Conservation (phyloP, 2,113 vertebrate species). For the Elephas maximus region DNA sequence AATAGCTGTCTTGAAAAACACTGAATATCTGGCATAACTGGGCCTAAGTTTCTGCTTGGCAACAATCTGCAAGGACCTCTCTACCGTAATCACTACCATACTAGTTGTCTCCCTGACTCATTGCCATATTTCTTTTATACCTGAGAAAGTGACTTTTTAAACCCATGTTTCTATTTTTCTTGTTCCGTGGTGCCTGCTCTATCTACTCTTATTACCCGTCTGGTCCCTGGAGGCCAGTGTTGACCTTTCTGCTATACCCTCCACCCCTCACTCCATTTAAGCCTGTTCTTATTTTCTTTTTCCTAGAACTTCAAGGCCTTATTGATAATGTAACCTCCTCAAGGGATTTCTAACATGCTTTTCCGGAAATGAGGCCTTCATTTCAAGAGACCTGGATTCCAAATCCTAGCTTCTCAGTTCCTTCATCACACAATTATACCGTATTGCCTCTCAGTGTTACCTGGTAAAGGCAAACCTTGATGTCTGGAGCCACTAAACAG, state of each 20-base stretch:
- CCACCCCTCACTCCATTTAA: neutral
- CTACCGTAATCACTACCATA: neutral
- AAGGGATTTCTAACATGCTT: constrained; percentile 16
- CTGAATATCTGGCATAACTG: neutral
- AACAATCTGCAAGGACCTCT: neutral
- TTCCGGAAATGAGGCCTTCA: constrained; percentile 2
- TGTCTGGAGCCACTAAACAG: neutral
- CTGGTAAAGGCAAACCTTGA: neutral
- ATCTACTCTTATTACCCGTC: neutral
- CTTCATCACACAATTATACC: neutral
- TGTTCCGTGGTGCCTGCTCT: neutral
- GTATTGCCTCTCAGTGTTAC: neutral
- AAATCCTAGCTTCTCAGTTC: constrained; percentile 1
- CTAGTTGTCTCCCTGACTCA: neutral
- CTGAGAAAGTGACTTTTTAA: constrained; percentile 43
- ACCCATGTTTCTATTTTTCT: neutral
- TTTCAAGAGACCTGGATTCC: neutral
- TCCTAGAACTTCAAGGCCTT: neutral
- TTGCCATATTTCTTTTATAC: neutral
- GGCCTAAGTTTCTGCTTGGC: constrained; percentile 35
- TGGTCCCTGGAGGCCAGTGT: neutral
- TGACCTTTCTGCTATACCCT: neutral
- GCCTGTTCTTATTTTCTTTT: neutral
- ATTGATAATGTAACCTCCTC: constrained; percentile 26
- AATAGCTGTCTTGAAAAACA: neutral